Evolutionary conservation across 2,113 vertebrate species (phyloP).

Genomic region (Halcyon senegalensis): DNA sequence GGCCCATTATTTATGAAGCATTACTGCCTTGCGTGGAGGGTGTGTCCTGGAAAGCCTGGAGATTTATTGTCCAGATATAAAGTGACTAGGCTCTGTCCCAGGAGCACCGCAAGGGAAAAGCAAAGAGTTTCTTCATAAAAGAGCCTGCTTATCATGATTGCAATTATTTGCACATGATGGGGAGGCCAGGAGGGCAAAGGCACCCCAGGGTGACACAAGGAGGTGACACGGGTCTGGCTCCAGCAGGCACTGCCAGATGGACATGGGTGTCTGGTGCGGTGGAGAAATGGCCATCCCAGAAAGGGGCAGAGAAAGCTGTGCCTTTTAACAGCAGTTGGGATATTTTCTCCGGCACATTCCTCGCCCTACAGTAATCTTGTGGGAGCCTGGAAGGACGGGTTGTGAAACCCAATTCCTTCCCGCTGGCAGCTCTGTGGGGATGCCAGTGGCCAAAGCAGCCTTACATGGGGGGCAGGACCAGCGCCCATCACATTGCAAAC

Average conservation of each 20-base stretch:
- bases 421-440: neutral
- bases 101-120: neutral
- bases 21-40: neutral
- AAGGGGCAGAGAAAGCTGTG: neutral
- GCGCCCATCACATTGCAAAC: rapidly evolving
- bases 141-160: neutral
- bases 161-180: conserved; percentile 13
- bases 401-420: conserved; percentile 34
- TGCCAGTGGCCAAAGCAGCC: neutral
- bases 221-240: neutral
- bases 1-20: conserved; percentile 5
- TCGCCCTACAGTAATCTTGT: conserved; percentile 25
- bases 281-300: neutral
- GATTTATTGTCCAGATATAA: conserved; percentile 55
- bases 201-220: neutral
- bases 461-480: neutral
- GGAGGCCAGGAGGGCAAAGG: neutral
- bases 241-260: neutral
- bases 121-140: neutral
- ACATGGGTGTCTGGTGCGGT: neutral
- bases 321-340: conserved; percentile 49
- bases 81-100: conserved; percentile 10
- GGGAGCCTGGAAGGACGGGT: neutral
- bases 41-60: conserved; percentile 13
- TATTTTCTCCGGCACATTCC: conserved; percentile 35